Evolutionary conservation across 2,113 vertebrate genomes (phyloP).

Genomic region (Platysteira castanea): DNA sequence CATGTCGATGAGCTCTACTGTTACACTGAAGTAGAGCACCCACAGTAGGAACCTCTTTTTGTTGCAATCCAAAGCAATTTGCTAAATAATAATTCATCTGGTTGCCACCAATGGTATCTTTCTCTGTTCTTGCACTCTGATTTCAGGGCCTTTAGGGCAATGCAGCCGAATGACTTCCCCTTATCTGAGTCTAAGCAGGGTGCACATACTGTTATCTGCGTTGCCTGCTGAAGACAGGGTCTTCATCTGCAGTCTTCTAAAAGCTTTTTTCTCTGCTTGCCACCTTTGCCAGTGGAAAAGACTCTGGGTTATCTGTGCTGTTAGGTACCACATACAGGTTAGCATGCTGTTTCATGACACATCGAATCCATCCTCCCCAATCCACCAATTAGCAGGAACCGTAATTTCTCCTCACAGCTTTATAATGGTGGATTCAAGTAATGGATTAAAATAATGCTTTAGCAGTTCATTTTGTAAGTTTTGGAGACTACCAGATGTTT

Average conservation of each 20-base stretch:
- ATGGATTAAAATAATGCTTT: neutral
- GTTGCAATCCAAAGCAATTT: neutral
- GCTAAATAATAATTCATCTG: neutral
- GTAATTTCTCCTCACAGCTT: neutral
- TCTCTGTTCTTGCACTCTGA: neutral
- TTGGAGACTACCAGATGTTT: neutral
- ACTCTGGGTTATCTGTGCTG: neutral
- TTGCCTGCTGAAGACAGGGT: neutral
- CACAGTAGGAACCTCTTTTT: neutral
- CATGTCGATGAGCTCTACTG: neutral
- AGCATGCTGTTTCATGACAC: neutral
- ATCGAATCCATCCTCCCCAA: neutral
- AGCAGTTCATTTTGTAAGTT: neutral
- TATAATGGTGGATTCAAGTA: neutral
- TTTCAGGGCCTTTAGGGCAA: neutral
- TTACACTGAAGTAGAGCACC: neutral
- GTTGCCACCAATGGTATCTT: neutral
- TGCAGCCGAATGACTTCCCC: neutral
- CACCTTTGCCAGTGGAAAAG: neutral
- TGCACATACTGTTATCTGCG: neutral
- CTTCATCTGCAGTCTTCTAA: neutral
- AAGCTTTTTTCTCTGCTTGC: neutral
- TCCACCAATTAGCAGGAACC: neutral
- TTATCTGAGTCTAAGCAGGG: neutral
- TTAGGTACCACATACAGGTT: neutral